Conservation (phyloP, 1,140 invertebrate genomes). For the Macrotrachela quadricornifera region DNA sequence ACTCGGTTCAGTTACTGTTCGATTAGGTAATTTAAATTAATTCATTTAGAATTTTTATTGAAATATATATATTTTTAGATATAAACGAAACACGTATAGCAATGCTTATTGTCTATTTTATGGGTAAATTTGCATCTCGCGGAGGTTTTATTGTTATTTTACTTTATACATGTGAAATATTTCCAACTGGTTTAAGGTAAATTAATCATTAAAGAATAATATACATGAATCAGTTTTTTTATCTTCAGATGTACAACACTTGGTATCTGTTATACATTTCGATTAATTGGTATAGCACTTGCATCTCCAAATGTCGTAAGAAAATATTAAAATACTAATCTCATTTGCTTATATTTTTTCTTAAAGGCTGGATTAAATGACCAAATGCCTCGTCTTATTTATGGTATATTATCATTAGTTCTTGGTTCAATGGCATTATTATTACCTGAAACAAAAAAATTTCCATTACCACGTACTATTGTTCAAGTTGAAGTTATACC, state of each 20-base stretch:
- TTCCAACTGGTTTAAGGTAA: slow-evolving; percentile 4
- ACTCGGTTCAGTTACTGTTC: neutral
- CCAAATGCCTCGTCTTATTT: neutral
- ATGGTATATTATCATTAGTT: slow-evolving; percentile 1
- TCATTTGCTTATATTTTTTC: no score
- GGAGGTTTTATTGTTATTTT: slow-evolving; percentile 1
- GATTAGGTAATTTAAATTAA: neutral
- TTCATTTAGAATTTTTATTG: no score
- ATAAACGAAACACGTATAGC: neutral
- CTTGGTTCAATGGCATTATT: slow-evolving; percentile 3
- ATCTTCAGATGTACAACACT: neutral
- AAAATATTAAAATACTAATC: no score
- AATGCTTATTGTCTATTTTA: slow-evolving; percentile 1
- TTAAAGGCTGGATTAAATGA: neutral
- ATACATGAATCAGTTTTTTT: no score
- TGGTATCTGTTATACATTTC: slow-evolving; percentile 1
- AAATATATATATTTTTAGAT: neutral
- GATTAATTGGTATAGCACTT: neutral
- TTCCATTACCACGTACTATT: slow-evolving; percentile 6
- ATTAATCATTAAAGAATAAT: no score
- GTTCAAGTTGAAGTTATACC: neutral
- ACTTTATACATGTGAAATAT: slow-evolving; percentile 4
- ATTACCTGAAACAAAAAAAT: slow-evolving; percentile 7
- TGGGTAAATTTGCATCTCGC: slow-evolving; percentile 3
- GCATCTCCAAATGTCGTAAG: slow-evolving; percentile 1